Percentiles rank a stretch among this genome's conserved stretches.
These are phyloP conservation scores for Tautogolabrus adspersus DNA, from an alignment of 2,113 vertebrate species.

Conservation along the genomic window DNA sequence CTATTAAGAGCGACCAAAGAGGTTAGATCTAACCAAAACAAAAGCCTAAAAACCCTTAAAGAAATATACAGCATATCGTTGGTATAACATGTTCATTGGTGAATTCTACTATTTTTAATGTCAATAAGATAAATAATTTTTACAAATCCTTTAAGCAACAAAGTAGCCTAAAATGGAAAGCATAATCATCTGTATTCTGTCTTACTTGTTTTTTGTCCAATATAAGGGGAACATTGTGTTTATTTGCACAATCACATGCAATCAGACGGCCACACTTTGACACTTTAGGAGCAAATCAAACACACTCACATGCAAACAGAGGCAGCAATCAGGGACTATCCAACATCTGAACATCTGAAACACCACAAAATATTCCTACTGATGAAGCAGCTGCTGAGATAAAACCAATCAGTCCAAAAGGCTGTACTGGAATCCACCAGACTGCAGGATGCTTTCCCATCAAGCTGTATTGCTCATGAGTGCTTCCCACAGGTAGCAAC, in stretches of 20 bases:
- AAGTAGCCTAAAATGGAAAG: neutral
- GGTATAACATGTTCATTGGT: too few species aligned
- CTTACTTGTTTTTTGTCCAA: neutral
- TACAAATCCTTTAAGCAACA: neutral
- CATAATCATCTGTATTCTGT: neutral
- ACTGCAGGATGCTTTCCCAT: constrained; percentile 45
- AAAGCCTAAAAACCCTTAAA: neutral
- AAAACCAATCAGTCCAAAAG: constrained; percentile 59
- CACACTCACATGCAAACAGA: constrained; percentile 1
- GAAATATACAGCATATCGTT: too few species aligned
- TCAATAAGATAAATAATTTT: too few species aligned
- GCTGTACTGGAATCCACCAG: constrained; percentile 38
- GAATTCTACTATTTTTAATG: too few species aligned
- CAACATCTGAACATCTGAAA: constrained; percentile 12
- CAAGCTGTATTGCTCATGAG: constrained; percentile 18
- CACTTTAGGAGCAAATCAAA: constrained; percentile 36
- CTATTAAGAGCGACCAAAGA: neutral
- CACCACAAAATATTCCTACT: constrained; percentile 5
- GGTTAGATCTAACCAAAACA: neutral
- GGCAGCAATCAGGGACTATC: constrained; percentile 43
- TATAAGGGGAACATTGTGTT: neutral
- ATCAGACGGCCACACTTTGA: constrained; percentile 32
- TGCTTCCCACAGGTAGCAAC: constrained; percentile 24
- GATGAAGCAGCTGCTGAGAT: constrained; percentile 55
- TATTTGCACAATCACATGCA: constrained; percentile 26